Conservation (phyloP, 1,140 invertebrate genomes). For the Drosophila burlai region DNA sequence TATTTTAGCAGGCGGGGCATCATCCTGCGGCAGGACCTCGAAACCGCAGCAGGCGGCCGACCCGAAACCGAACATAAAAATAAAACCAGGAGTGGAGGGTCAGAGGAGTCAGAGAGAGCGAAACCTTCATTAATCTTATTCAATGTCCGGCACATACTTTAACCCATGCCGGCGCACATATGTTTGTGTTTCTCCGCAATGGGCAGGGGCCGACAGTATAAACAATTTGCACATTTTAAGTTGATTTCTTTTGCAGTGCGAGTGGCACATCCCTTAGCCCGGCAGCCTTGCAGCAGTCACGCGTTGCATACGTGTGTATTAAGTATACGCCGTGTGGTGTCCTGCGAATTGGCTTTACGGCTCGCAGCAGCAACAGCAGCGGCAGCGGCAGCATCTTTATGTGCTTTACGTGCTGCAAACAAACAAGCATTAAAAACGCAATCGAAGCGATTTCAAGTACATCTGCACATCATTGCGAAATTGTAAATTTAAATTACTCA, state of each 20-base stretch:
- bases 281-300: conserved; percentile 64
- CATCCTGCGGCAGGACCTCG: conserved; percentile 46
- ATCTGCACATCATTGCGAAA: conserved; percentile 32
- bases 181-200: conserved; percentile 41
- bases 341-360: conserved; percentile 59
- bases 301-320: conserved; percentile 73
- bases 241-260: conserved; percentile 56
- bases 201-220: conserved; percentile 49
- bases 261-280: conserved; percentile 5
- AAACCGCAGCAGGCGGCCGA: conserved; percentile 70
- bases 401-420: conserved; percentile 70
- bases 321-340: conserved; percentile 72
- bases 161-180: conserved; percentile 42
- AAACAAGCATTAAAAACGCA: conserved; percentile 52
- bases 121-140: conserved; percentile 81
- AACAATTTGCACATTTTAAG: conserved; percentile 83
- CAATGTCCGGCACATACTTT: conserved; percentile 81
- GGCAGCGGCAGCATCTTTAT: conserved; percentile 54
- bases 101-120: neutral
- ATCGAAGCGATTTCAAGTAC: conserved; percentile 35
- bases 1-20: conserved; percentile 42
- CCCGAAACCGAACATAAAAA: conserved; percentile 54
- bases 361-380: conserved; percentile 2
- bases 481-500: conserved; percentile 49
- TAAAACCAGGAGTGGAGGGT: conserved; percentile 27